Evolutionary conservation across 2,113 vertebrate genomes (phyloP).

Genomic region (Gorsachius goisagi): DNA sequence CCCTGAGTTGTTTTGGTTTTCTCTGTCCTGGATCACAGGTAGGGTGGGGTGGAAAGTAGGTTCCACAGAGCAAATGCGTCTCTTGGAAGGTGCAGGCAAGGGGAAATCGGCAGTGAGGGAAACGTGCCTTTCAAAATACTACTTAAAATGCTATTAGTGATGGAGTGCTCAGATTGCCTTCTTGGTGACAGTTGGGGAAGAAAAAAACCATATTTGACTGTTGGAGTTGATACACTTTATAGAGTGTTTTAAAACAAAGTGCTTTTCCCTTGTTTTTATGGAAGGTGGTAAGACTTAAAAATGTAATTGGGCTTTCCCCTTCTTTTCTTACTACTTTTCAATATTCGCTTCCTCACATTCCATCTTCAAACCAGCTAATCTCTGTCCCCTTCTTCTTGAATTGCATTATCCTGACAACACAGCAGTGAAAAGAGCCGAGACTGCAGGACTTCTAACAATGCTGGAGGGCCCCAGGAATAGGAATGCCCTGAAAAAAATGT

Average conservation of each 20-base stretch:
- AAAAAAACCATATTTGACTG: neutral
- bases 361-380: constrained; percentile 17
- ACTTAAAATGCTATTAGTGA: neutral
- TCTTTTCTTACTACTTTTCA: neutral
- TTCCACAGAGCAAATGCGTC: neutral
- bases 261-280: neutral
- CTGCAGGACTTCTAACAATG: constrained; percentile 43
- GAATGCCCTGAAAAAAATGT: constrained; percentile 63
- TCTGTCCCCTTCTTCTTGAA: constrained; percentile 30
- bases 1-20: neutral
- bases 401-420: constrained; percentile 28
- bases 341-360: neutral
- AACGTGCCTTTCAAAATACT: neutral
- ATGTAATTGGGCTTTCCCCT: neutral
- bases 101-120: neutral
- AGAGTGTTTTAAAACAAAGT: constrained; percentile 7
- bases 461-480: constrained; percentile 43
- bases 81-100: neutral
- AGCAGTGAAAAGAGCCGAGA: constrained; percentile 34
- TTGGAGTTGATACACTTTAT: neutral
- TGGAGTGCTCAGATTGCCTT: neutral
- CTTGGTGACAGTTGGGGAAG: neutral
- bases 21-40: neutral
- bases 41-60: neutral
- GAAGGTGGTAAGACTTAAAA: neutral